These are phyloP conservation scores for Zonitis immaculata DNA, from an alignment of 2,888 invertebrate species.

Conservation along the genomic window DNA sequence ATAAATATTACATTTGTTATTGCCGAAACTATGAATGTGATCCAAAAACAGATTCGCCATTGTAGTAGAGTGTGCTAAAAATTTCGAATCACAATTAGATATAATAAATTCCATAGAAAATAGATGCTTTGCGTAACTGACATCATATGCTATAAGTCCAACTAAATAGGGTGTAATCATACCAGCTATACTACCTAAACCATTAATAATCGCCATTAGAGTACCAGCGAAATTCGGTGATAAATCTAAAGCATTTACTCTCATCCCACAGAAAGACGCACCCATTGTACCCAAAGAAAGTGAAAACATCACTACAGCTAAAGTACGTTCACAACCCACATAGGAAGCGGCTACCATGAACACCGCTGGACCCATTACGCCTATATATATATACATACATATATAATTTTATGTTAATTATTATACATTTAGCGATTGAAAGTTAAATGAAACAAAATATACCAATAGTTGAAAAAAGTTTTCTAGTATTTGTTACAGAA, in stretches of 20 bases:
- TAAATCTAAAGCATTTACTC: slow-evolving; percentile 62
- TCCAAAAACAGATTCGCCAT: too few species aligned
- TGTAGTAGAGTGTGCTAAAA: too few species aligned
- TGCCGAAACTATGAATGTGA: too few species aligned
- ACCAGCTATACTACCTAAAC: slow-evolving; percentile 58
- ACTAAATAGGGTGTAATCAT: slow-evolving; percentile 59
- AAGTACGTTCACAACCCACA: slow-evolving; percentile 54
- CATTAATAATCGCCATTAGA: slow-evolving; percentile 61
- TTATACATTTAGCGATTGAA: too few species aligned
- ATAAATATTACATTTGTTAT: too few species aligned
- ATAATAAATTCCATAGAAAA: too few species aligned
- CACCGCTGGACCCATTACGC: slow-evolving; percentile 57
- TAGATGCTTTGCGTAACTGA: too few species aligned
- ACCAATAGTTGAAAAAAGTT: slow-evolving; percentile 51
- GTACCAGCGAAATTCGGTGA: slow-evolving; percentile 62
- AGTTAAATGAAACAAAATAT: too few species aligned
- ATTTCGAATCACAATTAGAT: too few species aligned
- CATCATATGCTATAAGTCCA: too few species aligned
- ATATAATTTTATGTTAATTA: too few species aligned
- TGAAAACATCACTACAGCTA: slow-evolving; percentile 55
- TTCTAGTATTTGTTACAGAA: slow-evolving; percentile 54
- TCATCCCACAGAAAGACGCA: slow-evolving; percentile 64
- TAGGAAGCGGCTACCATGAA: slow-evolving; percentile 61
- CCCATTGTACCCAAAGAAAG: slow-evolving; percentile 64
- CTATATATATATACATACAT: too few species aligned